Percentiles rank a stretch among this genome's conserved stretches.
Evolutionary conservation across 2,797 vertebrate species (phyloP).

Genomic region (Girardinus metallicus): DNA sequence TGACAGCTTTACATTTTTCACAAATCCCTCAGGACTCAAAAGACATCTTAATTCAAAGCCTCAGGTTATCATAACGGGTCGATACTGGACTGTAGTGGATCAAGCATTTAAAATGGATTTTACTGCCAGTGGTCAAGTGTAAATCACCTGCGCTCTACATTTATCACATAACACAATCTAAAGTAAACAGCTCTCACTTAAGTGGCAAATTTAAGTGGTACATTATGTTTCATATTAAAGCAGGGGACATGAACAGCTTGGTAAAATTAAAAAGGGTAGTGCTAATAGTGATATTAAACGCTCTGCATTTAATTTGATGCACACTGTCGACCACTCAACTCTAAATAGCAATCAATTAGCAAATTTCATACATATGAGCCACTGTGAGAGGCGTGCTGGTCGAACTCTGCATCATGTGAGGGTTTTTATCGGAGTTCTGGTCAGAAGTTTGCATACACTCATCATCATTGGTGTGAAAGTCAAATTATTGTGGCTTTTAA

Average conservation of each 20-base stretch:
- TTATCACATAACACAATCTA: slow-evolving; percentile 32
- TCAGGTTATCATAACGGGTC: not conserved
- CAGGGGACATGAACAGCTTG: slow-evolving; percentile 38
- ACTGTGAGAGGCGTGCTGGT: not conserved
- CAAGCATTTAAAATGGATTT: slow-evolving; percentile 27
- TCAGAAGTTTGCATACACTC: not conserved
- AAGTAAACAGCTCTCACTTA: slow-evolving; percentile 31
- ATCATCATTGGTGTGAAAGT: not conserved
- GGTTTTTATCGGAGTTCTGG: not conserved
- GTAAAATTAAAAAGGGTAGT: slow-evolving; percentile 18
- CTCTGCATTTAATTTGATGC: slow-evolving; percentile 38
- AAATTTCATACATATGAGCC: slow-evolving; percentile 7
- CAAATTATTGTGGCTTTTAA: slow-evolving; percentile 1
- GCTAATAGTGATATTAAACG: slow-evolving; percentile 39
- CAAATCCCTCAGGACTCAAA: not conserved
- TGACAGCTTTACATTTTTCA: not conserved
- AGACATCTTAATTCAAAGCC: not conserved
- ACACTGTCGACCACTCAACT: slow-evolving; percentile 26
- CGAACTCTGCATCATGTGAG: slow-evolving; percentile 15
- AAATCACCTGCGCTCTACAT: slow-evolving; percentile 31
- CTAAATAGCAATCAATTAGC: slow-evolving; percentile 36
- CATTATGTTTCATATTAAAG: slow-evolving; percentile 33
- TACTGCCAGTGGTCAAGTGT: not conserved
- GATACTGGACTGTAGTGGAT: slow-evolving; percentile 14
- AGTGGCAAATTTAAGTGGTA: slow-evolving; percentile 31